Percentiles rank a stretch among this genome's conserved stretches.
phyloP scores from a whole-genome alignment of 1,140 invertebrate genomes.

The Forficula auricularia region DNA sequence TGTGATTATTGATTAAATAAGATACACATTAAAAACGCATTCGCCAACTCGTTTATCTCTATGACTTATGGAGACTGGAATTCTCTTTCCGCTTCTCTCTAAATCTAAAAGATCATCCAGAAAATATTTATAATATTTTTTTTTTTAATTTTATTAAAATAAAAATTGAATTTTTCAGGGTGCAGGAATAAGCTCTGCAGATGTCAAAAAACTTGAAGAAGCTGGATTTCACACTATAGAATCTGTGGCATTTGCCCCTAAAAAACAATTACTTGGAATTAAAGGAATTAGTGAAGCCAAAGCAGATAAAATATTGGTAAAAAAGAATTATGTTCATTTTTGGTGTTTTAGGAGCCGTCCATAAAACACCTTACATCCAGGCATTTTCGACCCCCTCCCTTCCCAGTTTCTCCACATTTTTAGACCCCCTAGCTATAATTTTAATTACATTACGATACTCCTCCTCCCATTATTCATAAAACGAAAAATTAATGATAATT shows the following conservation, averaged over 20 bases:
- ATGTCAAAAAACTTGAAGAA: conserved; percentile 88
- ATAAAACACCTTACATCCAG: too few species aligned
- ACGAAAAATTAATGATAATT: too few species aligned
- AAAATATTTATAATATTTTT: conserved; percentile 4
- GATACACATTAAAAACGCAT: too few species aligned
- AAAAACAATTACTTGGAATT: conserved; percentile 72
- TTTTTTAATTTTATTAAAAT: conserved; percentile 2
- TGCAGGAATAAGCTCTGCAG: conserved; percentile 64
- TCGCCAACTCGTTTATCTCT: too few species aligned
- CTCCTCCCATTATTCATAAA: too few species aligned
- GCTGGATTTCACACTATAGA: conserved; percentile 90
- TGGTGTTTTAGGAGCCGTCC: too few species aligned
- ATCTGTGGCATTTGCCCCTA: conserved; percentile 84
- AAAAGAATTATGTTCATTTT: neutral
- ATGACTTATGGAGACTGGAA: too few species aligned
- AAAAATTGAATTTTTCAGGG: conserved; percentile 19
- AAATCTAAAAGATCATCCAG: neutral
- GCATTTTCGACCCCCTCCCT: too few species aligned
- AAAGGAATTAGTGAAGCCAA: conserved; percentile 97
- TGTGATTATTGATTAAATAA: too few species aligned
- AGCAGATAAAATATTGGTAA: conserved; percentile 80
- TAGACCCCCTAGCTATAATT: too few species aligned
- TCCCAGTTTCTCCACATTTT: too few species aligned
- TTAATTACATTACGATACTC: too few species aligned
- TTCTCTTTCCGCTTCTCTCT: neutral